A percentile compares a stretch with the other conserved stretches of the same genome.
Evolutionary conservation across 2,888 invertebrate species (phyloP).

Genomic region (Orthonevra nobilis): DNA sequence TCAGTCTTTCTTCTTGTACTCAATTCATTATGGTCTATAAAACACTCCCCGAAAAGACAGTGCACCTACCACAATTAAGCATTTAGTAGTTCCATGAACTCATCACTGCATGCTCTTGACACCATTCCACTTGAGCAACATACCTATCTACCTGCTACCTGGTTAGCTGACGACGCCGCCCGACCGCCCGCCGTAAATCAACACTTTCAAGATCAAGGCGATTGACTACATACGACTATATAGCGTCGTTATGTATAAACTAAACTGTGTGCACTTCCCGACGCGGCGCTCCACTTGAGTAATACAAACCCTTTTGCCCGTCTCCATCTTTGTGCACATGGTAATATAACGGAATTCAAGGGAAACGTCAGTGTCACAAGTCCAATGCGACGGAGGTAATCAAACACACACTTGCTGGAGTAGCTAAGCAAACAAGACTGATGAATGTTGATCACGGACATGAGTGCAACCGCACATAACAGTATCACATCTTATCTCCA

Average conservation of each 20-base stretch:
- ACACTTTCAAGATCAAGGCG: slow-evolving; percentile 64
- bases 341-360: slow-evolving; percentile 59
- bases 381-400: slow-evolving; percentile 12
- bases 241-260: not conserved
- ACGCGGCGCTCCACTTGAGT: slow-evolving; percentile 27
- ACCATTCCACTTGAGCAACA: slow-evolving; percentile 16
- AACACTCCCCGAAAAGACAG: too few species aligned
- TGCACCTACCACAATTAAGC: slow-evolving; percentile 28
- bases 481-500: slow-evolving; percentile 53
- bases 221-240: slow-evolving; percentile 35
- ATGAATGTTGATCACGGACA: slow-evolving; percentile 63
- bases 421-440: slow-evolving; percentile 55
- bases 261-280: too few species aligned
- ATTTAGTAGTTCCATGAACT: slow-evolving; percentile 35
- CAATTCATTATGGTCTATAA: too few species aligned
- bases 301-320: not conserved
- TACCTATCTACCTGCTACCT: slow-evolving; percentile 8
- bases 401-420: slow-evolving; percentile 20
- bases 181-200: slow-evolving; percentile 22
- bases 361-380: slow-evolving; percentile 48
- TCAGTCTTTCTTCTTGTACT: too few species aligned
- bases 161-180: not conserved
- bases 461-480: slow-evolving; percentile 55
- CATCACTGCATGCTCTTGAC: slow-evolving; percentile 18
- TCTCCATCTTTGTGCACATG: slow-evolving; percentile 6